phyloP scores from a whole-genome alignment of 2,113 vertebrate genomes.

The Centropristis striata region DNA sequence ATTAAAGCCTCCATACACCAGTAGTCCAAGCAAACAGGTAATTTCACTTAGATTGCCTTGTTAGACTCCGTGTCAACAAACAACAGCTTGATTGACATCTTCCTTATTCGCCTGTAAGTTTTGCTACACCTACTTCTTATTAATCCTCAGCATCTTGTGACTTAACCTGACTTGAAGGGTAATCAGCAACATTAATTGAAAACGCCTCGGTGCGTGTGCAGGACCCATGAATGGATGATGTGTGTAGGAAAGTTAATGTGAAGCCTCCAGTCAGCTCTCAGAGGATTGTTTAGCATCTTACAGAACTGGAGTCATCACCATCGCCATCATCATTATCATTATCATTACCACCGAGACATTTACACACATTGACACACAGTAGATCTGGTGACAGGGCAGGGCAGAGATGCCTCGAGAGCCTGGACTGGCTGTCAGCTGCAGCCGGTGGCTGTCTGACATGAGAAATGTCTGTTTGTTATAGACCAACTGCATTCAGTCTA shows the following conservation, averaged over 20 bases:
- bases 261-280: not conserved
- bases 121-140: not conserved
- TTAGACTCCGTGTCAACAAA: not conserved
- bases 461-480: not conserved
- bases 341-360: conserved; percentile 15
- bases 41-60: not conserved
- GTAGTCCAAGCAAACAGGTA: not conserved
- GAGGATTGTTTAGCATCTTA: conserved; percentile 31
- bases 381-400: not conserved
- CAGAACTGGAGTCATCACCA: not conserved
- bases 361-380: not conserved
- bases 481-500: too few relatives aligned
- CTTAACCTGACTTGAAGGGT: not conserved
- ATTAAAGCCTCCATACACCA: not conserved
- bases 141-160: not conserved
- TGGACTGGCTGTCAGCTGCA: not conserved
- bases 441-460: conserved; percentile 12
- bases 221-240: not conserved
- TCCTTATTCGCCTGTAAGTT: not conserved
- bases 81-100: not conserved
- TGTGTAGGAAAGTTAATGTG: not conserved
- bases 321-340: not conserved
- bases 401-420: not conserved
- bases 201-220: not conserved
- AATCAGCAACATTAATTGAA: not conserved